Conservation (phyloP, 2,113 vertebrate species). For the Scolopax mira region DNA sequence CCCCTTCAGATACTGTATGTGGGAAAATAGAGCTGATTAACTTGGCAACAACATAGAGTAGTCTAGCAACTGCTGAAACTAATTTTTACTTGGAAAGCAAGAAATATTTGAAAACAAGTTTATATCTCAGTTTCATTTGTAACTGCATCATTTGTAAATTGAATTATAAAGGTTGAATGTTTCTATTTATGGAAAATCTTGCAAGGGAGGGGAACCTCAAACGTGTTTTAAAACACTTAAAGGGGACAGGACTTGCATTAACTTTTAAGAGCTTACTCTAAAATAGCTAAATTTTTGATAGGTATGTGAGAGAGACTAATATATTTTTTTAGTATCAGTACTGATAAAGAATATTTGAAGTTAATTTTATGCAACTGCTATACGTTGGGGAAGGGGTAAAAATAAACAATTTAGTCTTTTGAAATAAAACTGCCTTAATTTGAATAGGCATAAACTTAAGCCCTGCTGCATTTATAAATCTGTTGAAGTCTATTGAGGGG, state of each 20-base stretch:
- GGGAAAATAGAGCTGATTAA: constrained; percentile 20
- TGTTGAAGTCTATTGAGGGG: neutral
- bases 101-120: neutral
- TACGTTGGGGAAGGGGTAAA: neutral
- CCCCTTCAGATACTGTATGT: neutral
- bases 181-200: neutral
- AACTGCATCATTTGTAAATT: neutral
- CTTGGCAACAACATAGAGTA: neutral
- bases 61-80: neutral
- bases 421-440: neutral
- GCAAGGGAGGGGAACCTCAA: neutral
- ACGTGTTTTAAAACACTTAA: neutral
- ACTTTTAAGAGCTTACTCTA: neutral
- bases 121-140: neutral
- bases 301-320: neutral
- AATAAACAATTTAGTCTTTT: neutral
- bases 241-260: neutral
- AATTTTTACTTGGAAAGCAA: neutral
- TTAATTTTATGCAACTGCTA: neutral
- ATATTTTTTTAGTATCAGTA: neutral
- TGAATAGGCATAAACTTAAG: neutral
- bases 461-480: neutral
- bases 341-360: neutral
- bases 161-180: neutral
- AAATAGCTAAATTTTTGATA: neutral